Base-by-base conservation (phyloP, 1,140 invertebrate genomes). In the Plutomurus gul region DNA sequence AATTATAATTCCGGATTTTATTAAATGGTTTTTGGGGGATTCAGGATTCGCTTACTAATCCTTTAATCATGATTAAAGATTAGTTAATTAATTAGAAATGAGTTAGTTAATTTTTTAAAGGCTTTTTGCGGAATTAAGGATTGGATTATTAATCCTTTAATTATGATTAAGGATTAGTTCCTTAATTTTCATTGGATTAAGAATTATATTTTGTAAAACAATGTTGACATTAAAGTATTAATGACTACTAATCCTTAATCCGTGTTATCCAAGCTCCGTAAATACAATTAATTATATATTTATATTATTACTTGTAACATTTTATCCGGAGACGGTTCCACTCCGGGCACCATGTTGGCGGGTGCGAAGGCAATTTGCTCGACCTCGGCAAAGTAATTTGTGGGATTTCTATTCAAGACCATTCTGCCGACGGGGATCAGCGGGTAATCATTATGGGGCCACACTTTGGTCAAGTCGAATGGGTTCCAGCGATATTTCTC, bases 331-430 rank as follows among this genome's bases (percentile, higher is more conserved):
- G 87, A 87, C 36, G 89, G 84, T 81, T 90, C 85, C 79, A 92
- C 90, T 27, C 91, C 91, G 18, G 91, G 91, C 65, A 92, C 87
- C 85, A 92, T 82, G 84, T 91, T 89, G 4, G 90, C 86, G 3
- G 91, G 91, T 65, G 86, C 87, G 84, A 92, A 92, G n/a, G 91
- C 91, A 25, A 89, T 85, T 85, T 92, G 91, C 84, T 93, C 92
- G 18, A 92, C 84, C 80, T 90, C 89, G 47, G 88, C 87, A 85
- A 90, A 90, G 81, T 90, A 90, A 84, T 91, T 91, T 46, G 85
- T 87, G 4, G 91, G 88, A 83, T 90, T 90, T 49, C 87, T 83
- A 81, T 90, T 87, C 30, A 92, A 85, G 5, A 90, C 89, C 79
- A 92, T 84, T 81, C 88, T 87, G 3, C 91, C 91, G 4, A 92